A percentile compares a stretch with the other conserved stretches of the same genome.
phyloP scores from a whole-genome alignment of 2,113 vertebrate genomes.

The Zeus faber region DNA sequence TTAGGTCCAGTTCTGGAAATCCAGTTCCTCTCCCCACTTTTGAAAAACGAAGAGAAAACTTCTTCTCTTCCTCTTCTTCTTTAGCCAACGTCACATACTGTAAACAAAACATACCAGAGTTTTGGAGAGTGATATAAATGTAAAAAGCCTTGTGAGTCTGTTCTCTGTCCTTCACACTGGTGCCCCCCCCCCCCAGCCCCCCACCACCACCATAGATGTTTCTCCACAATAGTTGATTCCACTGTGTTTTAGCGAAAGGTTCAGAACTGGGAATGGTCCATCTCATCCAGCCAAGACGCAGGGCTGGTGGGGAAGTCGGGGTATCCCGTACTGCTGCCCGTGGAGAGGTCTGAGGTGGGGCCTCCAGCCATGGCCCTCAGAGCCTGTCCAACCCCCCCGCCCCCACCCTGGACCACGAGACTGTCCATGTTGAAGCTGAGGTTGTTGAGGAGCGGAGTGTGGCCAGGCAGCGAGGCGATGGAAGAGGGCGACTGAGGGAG shows the following conservation, averaged over 20 bases:
- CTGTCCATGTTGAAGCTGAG: constrained; percentile 91
- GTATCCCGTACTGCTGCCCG: constrained; percentile 97
- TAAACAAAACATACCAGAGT: constrained; percentile 35
- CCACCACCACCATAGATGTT: too few relatives aligned
- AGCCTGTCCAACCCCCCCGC: constrained; percentile 86
- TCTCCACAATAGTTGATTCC: background rate
- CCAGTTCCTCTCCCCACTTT: constrained; percentile 6
- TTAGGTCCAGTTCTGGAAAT: too few relatives aligned
- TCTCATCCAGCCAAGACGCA: constrained; percentile 97
- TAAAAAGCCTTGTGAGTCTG: constrained; percentile 48
- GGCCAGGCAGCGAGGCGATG: constrained; percentile 89
- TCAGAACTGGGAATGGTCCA: constrained; percentile 99
- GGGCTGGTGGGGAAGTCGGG: constrained; percentile 98
- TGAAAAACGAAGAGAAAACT: constrained; percentile 22
- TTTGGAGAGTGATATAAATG: constrained; percentile 50
- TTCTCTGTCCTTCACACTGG: constrained; percentile 13
- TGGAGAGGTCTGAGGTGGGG: constrained; percentile 96
- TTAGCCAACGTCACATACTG: constrained; percentile 27
- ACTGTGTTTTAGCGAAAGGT: constrained; percentile 10
- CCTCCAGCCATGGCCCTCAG: constrained; percentile 92
- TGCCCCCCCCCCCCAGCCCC: constrained; percentile 3
- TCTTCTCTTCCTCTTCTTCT: constrained; percentile 33
- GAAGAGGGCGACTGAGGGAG: constrained; percentile 95
- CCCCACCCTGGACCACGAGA: constrained; percentile 81
- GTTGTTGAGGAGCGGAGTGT: constrained; percentile 90